phyloP scores from a whole-genome alignment of 2,113 vertebrate genomes.

The Mus pahari region DNA sequence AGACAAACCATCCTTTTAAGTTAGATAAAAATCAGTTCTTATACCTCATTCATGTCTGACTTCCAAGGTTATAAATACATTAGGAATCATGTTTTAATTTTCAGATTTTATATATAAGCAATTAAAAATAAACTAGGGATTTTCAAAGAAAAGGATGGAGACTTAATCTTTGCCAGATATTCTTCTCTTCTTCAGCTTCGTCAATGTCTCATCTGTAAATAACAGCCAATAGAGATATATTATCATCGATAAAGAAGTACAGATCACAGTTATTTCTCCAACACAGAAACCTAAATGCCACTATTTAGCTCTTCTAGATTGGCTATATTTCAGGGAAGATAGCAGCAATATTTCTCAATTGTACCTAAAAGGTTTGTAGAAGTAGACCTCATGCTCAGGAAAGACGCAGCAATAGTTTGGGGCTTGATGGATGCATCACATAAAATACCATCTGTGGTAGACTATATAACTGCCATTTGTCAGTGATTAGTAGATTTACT shows the following conservation, averaged over 20 bases:
- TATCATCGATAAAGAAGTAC: conserved; percentile 7
- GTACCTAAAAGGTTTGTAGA: conserved; percentile 35
- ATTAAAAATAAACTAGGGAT: background rate
- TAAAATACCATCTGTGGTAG: conserved; percentile 32
- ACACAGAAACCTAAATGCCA: conserved; percentile 46
- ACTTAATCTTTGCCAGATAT: background rate
- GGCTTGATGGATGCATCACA: conserved; percentile 48
- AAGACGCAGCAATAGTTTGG: conserved; percentile 8
- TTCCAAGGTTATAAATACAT: background rate
- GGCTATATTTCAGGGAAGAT: conserved; percentile 57
- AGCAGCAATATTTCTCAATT: conserved; percentile 56
- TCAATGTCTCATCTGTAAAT: background rate
- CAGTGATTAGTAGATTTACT: conserved; percentile 58
- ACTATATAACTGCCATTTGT: conserved; percentile 27
- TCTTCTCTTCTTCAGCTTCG: background rate
- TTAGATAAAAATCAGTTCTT: background rate
- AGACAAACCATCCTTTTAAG: background rate
- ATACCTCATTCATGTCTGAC: background rate
- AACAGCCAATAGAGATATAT: background rate
- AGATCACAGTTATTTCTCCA: conserved; percentile 37
- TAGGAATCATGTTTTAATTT: background rate
- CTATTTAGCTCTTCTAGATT: conserved; percentile 23
- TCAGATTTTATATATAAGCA: background rate
- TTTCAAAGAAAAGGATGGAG: background rate
- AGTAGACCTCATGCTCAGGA: background rate